Base-by-base conservation (phyloP, 2,797 vertebrate species). In the Huso huso region DNA sequence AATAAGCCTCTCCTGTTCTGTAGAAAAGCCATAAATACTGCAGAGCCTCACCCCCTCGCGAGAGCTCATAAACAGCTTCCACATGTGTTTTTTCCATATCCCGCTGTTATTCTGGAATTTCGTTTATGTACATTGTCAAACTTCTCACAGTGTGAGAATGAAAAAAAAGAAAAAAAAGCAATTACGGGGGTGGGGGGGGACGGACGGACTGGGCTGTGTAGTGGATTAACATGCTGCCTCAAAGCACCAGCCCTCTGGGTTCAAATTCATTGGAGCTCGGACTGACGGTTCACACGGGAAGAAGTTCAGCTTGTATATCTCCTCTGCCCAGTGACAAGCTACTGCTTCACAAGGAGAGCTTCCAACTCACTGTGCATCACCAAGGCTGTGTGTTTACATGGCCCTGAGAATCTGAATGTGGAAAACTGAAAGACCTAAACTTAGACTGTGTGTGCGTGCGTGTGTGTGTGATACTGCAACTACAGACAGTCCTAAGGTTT, bases 51-150 rank as follows among this genome's bases (percentile, higher is more conserved):
- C 71, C 76, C 76, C 71, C 73, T 81, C 69, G 69, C 67, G 73
- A 80, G 78, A 76, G 70, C 69, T 62, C 13, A 74, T 73, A 84
- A 86, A 89, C 75, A 78, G 76, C 79, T 88, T 85, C 82, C 86
- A 89, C 84, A 89, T 89, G 86, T 82, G 78, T 74, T 79, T 81
- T 83, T 81, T 88, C 81, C 81, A 80, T 79, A 78, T 80, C 79
- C 85, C 71, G 75, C 80, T 81, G 82, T 78, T 84, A 74, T 78
- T 81, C 80, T 86, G 85, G 86, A 86, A 85, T 86, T 84, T 77
- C 67, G 74, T 86, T 85, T 85, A 84, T 86, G 79, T 84, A 81
- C 77, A 81, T 83, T 83, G 82, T 87, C 85, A 85, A 81, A 87
- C 81, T 81, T 81, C 82, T 87, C 82, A 79, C 82, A 84, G 78